Percentiles rank a stretch among this genome's conserved stretches.
These are phyloP conservation scores for Trematomus bernacchii DNA, from an alignment of 2,797 vertebrate species.

Conservation along the genomic window DNA sequence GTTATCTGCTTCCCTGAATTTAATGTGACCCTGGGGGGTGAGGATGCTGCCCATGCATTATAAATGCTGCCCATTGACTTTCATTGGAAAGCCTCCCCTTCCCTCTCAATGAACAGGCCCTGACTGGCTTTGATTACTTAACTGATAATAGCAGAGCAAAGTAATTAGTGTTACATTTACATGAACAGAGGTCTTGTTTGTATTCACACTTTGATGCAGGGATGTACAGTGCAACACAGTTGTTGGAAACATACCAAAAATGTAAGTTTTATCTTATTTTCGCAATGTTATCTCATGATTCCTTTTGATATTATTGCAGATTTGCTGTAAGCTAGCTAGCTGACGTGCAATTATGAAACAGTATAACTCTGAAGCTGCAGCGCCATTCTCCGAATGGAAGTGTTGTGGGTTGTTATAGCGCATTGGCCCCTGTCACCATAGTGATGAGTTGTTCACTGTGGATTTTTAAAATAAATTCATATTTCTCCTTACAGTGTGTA, in stretches of 20 bases:
- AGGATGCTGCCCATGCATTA: conserved; percentile 71
- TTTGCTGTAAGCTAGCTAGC: no score
- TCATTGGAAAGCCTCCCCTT: conserved; percentile 25
- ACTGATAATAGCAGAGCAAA: conserved; percentile 10
- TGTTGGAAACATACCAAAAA: no score
- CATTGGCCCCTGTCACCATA: no score
- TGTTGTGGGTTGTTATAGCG: no score
- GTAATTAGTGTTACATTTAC: conserved; percentile 23
- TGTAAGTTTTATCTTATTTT: no score
- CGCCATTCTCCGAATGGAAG: no score
- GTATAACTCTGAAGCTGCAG: no score
- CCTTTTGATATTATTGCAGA: no score
- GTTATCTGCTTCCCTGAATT: conserved; percentile 79
- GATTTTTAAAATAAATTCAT: not conserved
- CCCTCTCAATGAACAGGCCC: conserved; percentile 20
- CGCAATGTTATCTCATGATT: no score
- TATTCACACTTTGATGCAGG: conserved; percentile 3
- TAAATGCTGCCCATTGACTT: conserved; percentile 69
- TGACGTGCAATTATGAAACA: no score
- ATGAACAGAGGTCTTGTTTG: conserved; percentile 24
- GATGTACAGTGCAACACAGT: not conserved
- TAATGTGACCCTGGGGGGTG: conserved; percentile 79
- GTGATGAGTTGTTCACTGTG: no score
- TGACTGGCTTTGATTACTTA: conserved; percentile 30
- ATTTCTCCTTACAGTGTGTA: conserved; percentile 1